Base-by-base conservation (phyloP, 2,888 invertebrate species). In the Polietes domitor region DNA sequence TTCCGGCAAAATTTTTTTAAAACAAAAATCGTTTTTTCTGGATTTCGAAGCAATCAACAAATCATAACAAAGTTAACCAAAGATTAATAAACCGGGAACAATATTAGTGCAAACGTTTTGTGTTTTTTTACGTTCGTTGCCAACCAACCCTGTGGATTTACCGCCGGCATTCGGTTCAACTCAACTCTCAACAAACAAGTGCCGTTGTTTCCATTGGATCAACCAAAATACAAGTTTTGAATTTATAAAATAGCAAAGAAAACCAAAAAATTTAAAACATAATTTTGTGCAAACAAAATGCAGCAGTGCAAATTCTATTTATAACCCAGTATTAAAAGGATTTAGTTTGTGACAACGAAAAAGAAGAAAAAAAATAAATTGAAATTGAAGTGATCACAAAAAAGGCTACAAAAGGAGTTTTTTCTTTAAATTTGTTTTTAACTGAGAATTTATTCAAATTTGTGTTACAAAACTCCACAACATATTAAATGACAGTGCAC, bases 401-500 rank as follows among this genome's bases (percentile, higher is more conserved):
- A 61, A 19, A 73, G n/a, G 32, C 32, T 5, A 32, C 4, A 32
- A 37, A 26, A 78, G 24, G 28, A 70, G 70, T 83, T 85, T 9
- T 55, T 65, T 81, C 72, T 53, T 78, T 32, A 32, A 32, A 47
- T 7, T 37, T 37, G 37, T 7, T 37, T 47, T 76, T 80, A 82
- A 80, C 83, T 76, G 61, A 55, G 76, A 78, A 78, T 80, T 78
- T 12, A 43, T 15, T 6, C 12, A 65, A 37, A 65, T 21, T 28
- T 74, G 76, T 78, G 76, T 50, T 47, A 12, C 55, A 73, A 32
- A 87, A 83, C 82, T 83, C 71, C 85, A 61, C 61, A 80, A 61
- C 61, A 80, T 85, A 89, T 90, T 90, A 90, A 91, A 90, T 90
- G 90, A 90, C 91, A 91, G 91, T 90, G 90, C 90, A 90, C 89